phyloP scores from a whole-genome alignment of 2,113 vertebrate genomes.

The Eulemur macaco region DNA sequence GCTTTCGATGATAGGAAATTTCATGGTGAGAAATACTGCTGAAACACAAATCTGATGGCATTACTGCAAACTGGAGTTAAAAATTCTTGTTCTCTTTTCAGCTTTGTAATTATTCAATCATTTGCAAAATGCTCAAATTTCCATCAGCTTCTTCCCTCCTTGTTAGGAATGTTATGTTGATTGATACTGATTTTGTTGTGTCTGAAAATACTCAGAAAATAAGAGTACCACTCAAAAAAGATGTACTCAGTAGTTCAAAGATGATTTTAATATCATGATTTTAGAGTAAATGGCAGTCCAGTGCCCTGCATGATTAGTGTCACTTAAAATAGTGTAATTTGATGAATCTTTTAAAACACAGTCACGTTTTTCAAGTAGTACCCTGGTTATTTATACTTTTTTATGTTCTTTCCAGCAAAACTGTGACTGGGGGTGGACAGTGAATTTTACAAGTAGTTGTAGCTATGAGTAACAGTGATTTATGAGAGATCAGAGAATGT shows the following conservation, averaged over 20 bases:
- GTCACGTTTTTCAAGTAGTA: neutral
- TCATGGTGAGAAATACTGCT: conserved; percentile 2
- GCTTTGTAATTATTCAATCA: neutral
- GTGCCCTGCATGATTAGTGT: neutral
- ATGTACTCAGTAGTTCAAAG: neutral
- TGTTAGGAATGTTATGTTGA: neutral
- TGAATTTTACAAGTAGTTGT: conserved; percentile 21
- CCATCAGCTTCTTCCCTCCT: neutral
- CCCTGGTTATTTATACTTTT: neutral
- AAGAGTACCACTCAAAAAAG: neutral
- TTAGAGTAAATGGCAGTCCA: neutral
- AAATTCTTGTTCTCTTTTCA: neutral
- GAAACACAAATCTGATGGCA: neutral
- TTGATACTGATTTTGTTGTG: neutral
- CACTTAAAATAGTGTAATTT: conserved; percentile 23
- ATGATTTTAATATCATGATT: conserved; percentile 1
- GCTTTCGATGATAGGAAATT: neutral
- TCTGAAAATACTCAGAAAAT: conserved; percentile 2
- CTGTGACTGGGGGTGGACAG: neutral
- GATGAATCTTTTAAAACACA: neutral
- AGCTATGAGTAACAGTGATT: neutral
- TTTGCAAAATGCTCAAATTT: neutral
- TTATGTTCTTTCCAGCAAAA: neutral
- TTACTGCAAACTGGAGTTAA: neutral
- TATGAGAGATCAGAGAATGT: neutral